Base-by-base conservation (phyloP, 2,888 invertebrate genomes). In the Eupithecia vulgata region DNA sequence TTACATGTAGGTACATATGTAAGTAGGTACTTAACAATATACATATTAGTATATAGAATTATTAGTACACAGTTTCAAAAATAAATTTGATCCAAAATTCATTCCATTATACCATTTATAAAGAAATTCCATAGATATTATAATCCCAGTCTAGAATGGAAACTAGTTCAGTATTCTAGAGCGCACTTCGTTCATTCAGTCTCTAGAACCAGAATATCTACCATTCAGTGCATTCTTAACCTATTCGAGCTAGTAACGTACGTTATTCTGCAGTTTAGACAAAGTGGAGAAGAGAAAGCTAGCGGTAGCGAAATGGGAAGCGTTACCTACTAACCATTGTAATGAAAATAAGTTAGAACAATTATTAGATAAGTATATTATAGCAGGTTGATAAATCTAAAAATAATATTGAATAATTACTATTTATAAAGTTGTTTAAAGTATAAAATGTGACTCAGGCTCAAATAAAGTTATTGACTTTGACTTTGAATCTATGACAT, bases 201-300 rank as follows among this genome's bases (percentile, higher is more conserved):
- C 37, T 61, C 34, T 35, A 35, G 62, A 64, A 64, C 35, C 62
- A 64, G 62, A 64, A 64, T 64, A 64, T 64, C 62, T n/a, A 37
- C 37, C 65, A 65, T 65, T 65, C 40, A 40, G 40, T 21, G 40
- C 40, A 65, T 65, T 65, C 40, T 65, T 65, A 57, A 67, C 52
- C 52, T 67, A 67, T 64, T 64, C 64, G 52, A 37, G 35, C 52
- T 37, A 40, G 25, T 67, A 57, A 35, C 40, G 21, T 37, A 21
- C 37, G 62, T 37, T 64, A 12, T n/a, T n/a, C n/a, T 12, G n/a
- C 10, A 1, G 4, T n/a, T 35, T 8, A 37, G 62, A 64, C 62
- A 37, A 57, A 64, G 12, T 64, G 12, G 37, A n/a, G 62, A n/a
- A 15, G 2, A 30, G 17, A 34, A 61, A 34, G 30, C 21, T 17